Evolutionary conservation across 2,113 vertebrate genomes (phyloP).

Genomic region (Mixornis gularis): DNA sequence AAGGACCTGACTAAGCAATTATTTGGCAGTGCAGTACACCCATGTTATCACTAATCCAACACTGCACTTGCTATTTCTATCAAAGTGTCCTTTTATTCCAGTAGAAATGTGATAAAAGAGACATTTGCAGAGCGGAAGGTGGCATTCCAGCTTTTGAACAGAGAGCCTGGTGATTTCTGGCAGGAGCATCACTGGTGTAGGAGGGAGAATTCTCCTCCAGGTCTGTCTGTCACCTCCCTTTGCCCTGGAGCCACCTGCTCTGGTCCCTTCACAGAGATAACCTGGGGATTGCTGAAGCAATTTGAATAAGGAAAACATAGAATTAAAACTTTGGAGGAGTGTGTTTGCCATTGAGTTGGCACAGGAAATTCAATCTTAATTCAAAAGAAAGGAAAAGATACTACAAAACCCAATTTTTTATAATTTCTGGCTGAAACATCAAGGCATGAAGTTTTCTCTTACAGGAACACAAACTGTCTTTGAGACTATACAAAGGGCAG

Average conservation of each 20-base stretch:
- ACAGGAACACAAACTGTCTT: not conserved
- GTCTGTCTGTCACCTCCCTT: rapidly evolving
- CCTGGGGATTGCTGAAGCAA: not conserved
- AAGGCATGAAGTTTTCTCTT: not conserved
- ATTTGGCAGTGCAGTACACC: not conserved
- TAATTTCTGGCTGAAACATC: not conserved
- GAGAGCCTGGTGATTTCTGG: not conserved
- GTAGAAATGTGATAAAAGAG: not conserved
- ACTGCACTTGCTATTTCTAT: not conserved
- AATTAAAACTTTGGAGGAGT: not conserved
- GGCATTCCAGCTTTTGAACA: not conserved
- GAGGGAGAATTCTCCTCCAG: not conserved
- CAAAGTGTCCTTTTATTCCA: not conserved
- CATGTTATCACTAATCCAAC: not conserved
- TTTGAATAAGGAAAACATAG: not conserved
- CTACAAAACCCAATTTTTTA: not conserved
- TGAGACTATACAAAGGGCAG: not conserved
- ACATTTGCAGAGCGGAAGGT: not conserved
- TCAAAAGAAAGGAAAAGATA: not conserved
- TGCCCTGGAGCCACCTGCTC: no score
- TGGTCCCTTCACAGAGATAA: not conserved
- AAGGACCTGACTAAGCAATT: not conserved
- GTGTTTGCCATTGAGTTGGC: not conserved
- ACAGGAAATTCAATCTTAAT: not conserved
- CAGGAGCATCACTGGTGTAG: not conserved